Evolutionary conservation across 2,888 invertebrate genomes (phyloP).

Genomic region (Halictus ligatus): DNA sequence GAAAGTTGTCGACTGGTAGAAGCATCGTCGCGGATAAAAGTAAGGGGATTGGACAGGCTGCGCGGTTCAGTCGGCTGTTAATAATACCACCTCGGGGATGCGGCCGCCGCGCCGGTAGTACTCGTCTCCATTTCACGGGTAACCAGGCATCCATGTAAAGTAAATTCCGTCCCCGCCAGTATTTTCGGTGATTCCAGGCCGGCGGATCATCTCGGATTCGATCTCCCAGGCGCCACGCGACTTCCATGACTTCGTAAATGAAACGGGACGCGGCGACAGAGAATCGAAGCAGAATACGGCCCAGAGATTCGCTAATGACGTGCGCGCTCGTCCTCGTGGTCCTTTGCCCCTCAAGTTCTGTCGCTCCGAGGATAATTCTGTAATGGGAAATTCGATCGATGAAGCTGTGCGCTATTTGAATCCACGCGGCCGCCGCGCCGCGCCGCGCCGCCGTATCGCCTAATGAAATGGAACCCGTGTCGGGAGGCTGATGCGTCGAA

Average conservation of each 20-base stretch:
- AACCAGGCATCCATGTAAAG: conserved; percentile 59
- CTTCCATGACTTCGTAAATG: not conserved
- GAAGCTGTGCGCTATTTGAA: conserved; percentile 38
- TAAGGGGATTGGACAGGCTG: conserved; percentile 62
- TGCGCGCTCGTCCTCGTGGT: conserved; percentile 7
- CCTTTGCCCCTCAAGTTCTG: not conserved
- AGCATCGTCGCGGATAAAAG: conserved; percentile 45
- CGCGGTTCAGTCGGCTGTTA: conserved; percentile 58
- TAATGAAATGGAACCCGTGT: conserved; percentile 28
- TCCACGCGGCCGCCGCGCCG: conserved; percentile 17
- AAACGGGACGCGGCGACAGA: conserved; percentile 1
- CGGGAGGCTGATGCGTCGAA: conserved; percentile 3
- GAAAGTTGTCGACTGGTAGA: conserved; percentile 20
- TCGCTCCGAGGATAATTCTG: conserved; percentile 33
- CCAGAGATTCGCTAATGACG: conserved; percentile 27
- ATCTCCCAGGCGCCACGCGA: not conserved
- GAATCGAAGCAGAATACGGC: not conserved
- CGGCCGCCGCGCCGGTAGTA: conserved; percentile 25
- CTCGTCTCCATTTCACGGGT: conserved; percentile 64
- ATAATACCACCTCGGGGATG: conserved; percentile 65
- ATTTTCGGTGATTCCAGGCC: conserved; percentile 11
- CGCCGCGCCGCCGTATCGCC: not conserved
- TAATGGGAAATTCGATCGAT: conserved; percentile 44
- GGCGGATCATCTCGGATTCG: not conserved
- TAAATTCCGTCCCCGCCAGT: conserved; percentile 50